Evolutionary conservation across 2,113 vertebrate species (phyloP), one percentile per base, ranked within the genome.

Genomic region (Petrocephalus zakoni): DNA sequence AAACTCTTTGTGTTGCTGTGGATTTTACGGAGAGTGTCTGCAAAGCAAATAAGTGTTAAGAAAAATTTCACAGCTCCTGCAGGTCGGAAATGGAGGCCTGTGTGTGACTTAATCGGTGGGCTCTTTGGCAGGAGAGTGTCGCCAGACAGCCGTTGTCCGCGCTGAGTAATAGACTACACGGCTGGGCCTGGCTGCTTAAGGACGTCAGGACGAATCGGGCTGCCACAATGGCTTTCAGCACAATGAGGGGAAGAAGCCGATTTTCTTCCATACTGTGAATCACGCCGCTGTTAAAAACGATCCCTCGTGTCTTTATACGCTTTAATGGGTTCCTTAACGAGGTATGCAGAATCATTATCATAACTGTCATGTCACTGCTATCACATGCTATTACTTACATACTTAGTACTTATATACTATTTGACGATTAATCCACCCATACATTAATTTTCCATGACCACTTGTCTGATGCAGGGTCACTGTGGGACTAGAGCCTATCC

Each of bases 41-140:
- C 72, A 37, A 78, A 78, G 72, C 37, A 78, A 78, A 37, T 78
- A 78, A 78, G 29, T 78, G 72, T 78, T 78, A 78, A 78, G 72
- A 78, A 42, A 78, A 78, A 78, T 42, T 37, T 78, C 72, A 78
- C 72, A 78, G 72, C 72, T 78, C 72, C 72, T 3, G 5, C 72
- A 19, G 72, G 72, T 78, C 34, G 72, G 72, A 78, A 19, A 78
- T 78, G 34, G 5, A 19, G 34, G 34, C 17, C 72, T 8, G 72
- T 1, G 72, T 42, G 13, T 19, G 34, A 42, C 17, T 78, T 78
- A 78, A 78, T 78, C 34, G 72, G 5, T 5, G 2, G 34, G 29
- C 34, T 78, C 72, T 42, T 78, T 34, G 29, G 34, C 72, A 42
- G 72, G 72, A 42, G 72, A 42, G 72, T 19, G 29, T 78, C n/a